A percentile compares a stretch with the other conserved stretches of the same genome.
Conservation (phyloP, 2,888 invertebrate genomes). For the Pegoplata infirma region DNA sequence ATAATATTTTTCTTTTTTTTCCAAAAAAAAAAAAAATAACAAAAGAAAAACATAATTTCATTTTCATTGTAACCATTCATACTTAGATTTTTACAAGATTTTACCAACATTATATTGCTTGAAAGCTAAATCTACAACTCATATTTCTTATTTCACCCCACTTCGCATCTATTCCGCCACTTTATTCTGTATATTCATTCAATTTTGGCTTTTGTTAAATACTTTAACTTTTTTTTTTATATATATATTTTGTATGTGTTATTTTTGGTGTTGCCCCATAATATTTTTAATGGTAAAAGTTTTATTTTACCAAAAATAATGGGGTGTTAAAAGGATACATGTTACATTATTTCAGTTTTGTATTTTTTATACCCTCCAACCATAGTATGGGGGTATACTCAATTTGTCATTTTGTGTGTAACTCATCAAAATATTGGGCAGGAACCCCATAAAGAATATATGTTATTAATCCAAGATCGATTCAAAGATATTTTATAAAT, state of each 20-base stretch:
- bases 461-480: too few relatives aligned
- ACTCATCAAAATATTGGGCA: too few relatives aligned
- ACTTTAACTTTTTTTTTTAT: not conserved
- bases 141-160: not conserved
- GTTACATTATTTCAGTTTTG: too few relatives aligned
- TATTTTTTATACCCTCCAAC: too few relatives aligned
- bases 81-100: conserved; percentile 13
- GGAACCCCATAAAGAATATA: too few relatives aligned
- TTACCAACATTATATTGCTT: conserved; percentile 14
- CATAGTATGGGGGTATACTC: too few relatives aligned
- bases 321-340: conserved; percentile 45
- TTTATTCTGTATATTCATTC: too few relatives aligned
- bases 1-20: not conserved
- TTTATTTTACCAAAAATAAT: conserved; percentile 38
- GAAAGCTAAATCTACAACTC: not conserved
- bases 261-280: not conserved
- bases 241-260: not conserved
- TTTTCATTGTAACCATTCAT: conserved; percentile 38
- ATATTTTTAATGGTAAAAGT: conserved; percentile 34
- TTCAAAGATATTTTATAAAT: too few relatives aligned
- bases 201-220: not conserved
- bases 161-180: not conserved
- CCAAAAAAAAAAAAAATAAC: not conserved
- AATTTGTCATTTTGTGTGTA: too few relatives aligned
- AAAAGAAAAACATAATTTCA: conserved; percentile 34